Evolutionary conservation across 2,113 vertebrate species (phyloP).

Genomic region (Electrona antarctica): DNA sequence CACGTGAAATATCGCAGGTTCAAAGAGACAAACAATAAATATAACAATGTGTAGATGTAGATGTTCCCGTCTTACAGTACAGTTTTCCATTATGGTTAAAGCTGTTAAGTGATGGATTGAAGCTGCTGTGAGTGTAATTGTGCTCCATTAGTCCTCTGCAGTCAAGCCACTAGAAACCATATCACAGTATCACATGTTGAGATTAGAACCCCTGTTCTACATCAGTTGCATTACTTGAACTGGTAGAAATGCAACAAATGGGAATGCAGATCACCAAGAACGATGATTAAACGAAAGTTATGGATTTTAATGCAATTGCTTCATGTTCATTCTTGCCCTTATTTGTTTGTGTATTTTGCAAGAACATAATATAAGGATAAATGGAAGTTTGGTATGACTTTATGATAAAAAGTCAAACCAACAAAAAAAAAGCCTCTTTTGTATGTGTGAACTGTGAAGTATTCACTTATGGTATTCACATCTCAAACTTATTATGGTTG

Average conservation of each 20-base stretch:
- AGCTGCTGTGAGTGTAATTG: neutral
- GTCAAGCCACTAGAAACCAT: neutral
- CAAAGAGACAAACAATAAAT: constrained; percentile 28
- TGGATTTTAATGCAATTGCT: constrained; percentile 22
- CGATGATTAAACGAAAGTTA: neutral
- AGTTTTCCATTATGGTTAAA: no score
- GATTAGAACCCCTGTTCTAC: neutral
- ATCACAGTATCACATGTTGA: neutral
- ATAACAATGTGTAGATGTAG: constrained; percentile 1
- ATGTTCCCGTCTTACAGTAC: no score
- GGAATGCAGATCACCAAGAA: neutral
- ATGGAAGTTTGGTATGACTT: constrained; percentile 26
- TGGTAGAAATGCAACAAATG: no score
- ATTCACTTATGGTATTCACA: constrained; percentile 52
- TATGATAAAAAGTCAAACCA: constrained; percentile 36
- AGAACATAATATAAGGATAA: constrained; percentile 3
- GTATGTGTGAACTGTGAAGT: constrained; percentile 29
- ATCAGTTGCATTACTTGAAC: no score
- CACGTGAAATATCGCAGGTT: constrained; percentile 26
- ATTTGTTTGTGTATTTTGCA: neutral
- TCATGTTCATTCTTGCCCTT: no score
- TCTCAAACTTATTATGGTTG: constrained; percentile 34
- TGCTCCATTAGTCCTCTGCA: neutral
- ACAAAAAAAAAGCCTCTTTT: constrained; percentile 54
- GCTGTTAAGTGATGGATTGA: neutral